Base-by-base conservation (phyloP, 2,797 vertebrate species). In the Bovichtus diacanthus region DNA sequence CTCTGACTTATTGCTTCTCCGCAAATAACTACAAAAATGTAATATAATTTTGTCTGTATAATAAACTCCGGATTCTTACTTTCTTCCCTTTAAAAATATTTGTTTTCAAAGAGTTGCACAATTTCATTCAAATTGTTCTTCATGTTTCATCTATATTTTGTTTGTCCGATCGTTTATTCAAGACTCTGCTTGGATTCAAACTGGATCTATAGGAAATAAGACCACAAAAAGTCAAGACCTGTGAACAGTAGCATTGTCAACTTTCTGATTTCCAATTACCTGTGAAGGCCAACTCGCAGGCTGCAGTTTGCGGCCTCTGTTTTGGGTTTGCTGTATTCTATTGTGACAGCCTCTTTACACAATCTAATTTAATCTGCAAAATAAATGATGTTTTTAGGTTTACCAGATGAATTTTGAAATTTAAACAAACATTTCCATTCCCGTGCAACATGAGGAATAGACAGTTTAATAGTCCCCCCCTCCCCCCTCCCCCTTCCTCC, bases 401-500 rank as follows among this genome's bases (percentile, higher is more conserved):
- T 78, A 72, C 80, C 75, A 84, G 76, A 79, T 66, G 76, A 84
- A 64, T 84, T 87, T 78, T 68, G 27, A 60, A 72, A 89, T 86
- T 90, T 49, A 85, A 88, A 88, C 76, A 88, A 91, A 91, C 74
- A 70, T 81, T 87, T 81, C 58, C 54, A 36, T 81, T 63, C 53
- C 81, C 5, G 31, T 56, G 76, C 58, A 53, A 86, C 76, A 74
- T 65, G 54, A 70, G 74, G 81, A 82, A 75, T 69, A 68, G 81
- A 70, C 79, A 69, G 65, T 81, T 81, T 59, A 89, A 73, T 84
- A 80, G 53, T 31, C 8, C 31, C 31, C n/a, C n/a, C 58, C 34
- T 53, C 53, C 19, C 43, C 6, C 61, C 44, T 1, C 69, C 61
- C 3, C 31, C 49, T 31, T 19, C 6, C 18, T 16, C 51, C 56